Conservation (phyloP, 2,113 vertebrate genomes). For the Alosa alosa region DNA sequence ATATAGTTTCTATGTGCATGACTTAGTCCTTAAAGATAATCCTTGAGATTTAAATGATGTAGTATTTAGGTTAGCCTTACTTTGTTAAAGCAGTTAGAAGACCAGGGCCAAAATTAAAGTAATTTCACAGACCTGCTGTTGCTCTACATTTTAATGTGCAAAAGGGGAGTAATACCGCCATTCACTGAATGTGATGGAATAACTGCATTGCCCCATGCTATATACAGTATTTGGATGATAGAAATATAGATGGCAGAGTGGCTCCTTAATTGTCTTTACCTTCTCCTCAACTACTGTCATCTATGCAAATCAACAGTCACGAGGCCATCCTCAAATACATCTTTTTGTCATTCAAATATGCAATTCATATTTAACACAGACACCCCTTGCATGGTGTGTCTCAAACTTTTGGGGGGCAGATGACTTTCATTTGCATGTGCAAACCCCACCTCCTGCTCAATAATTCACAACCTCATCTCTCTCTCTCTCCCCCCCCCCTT, state of each 20-base stretch:
- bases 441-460: slow-evolving; percentile 58
- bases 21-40: neutral
- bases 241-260: neutral
- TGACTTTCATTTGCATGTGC: slow-evolving; percentile 58
- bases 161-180: neutral
- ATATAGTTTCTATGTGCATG: neutral
- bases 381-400: slow-evolving; percentile 43
- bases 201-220: neutral
- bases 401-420: slow-evolving; percentile 51
- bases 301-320: slow-evolving; percentile 58
- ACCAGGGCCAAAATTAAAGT: neutral
- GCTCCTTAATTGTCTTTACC: slow-evolving; percentile 7
- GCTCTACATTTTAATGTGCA: neutral
- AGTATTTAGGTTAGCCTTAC: neutral
- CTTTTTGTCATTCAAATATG: slow-evolving; percentile 51
- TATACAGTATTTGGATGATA: neutral
- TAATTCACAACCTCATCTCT: slow-evolving; percentile 54
- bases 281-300: slow-evolving; percentile 40
- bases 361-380: slow-evolving; percentile 54
- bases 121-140: neutral
- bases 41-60: neutral
- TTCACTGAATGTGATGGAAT: neutral
- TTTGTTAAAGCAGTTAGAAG: neutral
- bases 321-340: slow-evolving; percentile 48
- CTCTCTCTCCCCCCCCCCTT: slow-evolving; percentile 47